phyloP scores from a whole-genome alignment of 2,888 invertebrate genomes.

The Dorcus hopei region DNA sequence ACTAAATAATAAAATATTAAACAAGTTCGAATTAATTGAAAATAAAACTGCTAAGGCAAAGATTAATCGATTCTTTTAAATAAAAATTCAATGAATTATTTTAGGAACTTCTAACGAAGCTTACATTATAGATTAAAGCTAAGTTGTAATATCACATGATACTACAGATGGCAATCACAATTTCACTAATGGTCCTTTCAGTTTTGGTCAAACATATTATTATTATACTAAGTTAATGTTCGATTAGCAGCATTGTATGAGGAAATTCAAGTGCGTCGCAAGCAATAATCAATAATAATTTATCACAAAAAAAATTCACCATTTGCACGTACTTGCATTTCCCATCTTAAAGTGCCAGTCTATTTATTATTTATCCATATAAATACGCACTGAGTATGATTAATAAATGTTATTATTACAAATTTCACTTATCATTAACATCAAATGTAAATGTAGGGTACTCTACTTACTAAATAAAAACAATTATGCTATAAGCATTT shows the following conservation, averaged over 20 bases:
- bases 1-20: slow-evolving; percentile 9
- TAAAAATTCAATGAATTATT: slow-evolving; percentile 4
- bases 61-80: neutral
- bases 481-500: slow-evolving; percentile 24
- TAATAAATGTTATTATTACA: neutral
- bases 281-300: too few species aligned
- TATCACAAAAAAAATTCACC: too few species aligned
- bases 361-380: neutral
- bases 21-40: slow-evolving; percentile 5
- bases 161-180: slow-evolving; percentile 24
- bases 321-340: neutral
- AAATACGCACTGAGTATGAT: neutral
- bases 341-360: neutral
- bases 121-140: slow-evolving; percentile 28
- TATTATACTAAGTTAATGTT: neutral
- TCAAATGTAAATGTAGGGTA: neutral
- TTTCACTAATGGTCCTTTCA: slow-evolving; percentile 28
- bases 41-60: slow-evolving; percentile 17
- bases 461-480: slow-evolving; percentile 8
- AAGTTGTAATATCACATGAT: slow-evolving; percentile 30
- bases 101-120: slow-evolving; percentile 19
- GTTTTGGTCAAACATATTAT: slow-evolving; percentile 26
- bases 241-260: too few species aligned
- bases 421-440: neutral
- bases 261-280: too few species aligned